These are phyloP conservation scores for Choristoneura rosaceana DNA, from an alignment of 2,888 invertebrate species.

Conservation along the genomic window DNA sequence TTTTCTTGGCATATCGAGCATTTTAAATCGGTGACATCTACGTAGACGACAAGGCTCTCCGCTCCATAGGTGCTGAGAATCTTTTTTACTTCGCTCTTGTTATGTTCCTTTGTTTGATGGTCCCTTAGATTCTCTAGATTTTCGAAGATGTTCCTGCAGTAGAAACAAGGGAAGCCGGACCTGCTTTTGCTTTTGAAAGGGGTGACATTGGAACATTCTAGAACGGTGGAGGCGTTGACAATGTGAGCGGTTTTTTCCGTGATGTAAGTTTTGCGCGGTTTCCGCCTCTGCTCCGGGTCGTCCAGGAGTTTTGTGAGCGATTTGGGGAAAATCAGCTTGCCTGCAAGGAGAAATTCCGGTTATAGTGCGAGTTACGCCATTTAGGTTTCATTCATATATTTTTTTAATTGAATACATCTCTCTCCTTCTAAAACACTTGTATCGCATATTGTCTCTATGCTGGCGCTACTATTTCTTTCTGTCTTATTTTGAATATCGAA, in stretches of 20 bases:
- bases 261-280: conserved; percentile 15
- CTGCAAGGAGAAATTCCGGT: conserved; percentile 21
- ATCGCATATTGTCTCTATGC: too few relatives aligned
- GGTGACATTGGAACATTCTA: conserved; percentile 35
- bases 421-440: too few relatives aligned
- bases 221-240: conserved; percentile 25
- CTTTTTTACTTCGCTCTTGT: conserved; percentile 48
- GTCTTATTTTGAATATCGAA: too few relatives aligned
- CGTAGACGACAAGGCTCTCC: conserved; percentile 70
- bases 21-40: conserved; percentile 65
- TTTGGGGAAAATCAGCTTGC: conserved; percentile 34
- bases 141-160: conserved; percentile 39
- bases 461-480: too few relatives aligned
- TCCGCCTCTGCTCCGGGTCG: conserved; percentile 11
- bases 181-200: conserved; percentile 42
- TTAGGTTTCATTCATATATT: too few relatives aligned
- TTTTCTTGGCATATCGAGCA: conserved; percentile 62
- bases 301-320: conserved; percentile 38
- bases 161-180: conserved; percentile 40
- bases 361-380: too few relatives aligned
- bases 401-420: too few relatives aligned
- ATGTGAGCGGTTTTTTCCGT: conserved; percentile 39
- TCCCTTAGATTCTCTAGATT: conserved; percentile 25
- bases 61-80: conserved; percentile 61
- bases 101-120: conserved; percentile 33